These are phyloP conservation scores for Rhabdomys dilectus DNA, from an alignment of 2,113 vertebrate species.

Conservation along the genomic window DNA sequence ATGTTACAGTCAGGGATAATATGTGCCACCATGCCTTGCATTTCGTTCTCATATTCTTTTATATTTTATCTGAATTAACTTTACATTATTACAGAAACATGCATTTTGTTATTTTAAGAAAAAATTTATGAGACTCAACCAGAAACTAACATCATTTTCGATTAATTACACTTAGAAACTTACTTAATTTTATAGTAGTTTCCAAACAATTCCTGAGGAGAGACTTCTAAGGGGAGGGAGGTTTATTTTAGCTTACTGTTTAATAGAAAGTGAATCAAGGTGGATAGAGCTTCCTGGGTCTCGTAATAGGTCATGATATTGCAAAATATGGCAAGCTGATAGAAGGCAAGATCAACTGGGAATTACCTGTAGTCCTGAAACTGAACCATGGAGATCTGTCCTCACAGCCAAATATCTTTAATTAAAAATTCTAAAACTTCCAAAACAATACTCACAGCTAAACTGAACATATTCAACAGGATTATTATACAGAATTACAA, in stretches of 20 bases:
- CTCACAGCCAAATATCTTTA: too few relatives aligned
- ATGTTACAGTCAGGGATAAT: neutral
- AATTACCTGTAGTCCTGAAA: neutral
- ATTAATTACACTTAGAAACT: neutral
- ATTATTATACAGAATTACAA: neutral
- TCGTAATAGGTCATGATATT: too few relatives aligned
- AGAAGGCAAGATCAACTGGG: fast-evolving
- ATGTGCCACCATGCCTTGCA: neutral
- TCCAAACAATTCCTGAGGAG: neutral
- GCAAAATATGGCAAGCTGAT: too few relatives aligned
- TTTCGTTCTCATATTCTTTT: neutral
- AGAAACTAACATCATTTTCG: neutral
- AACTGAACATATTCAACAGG: neutral
- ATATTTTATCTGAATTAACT: neutral
- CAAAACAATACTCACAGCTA: neutral
- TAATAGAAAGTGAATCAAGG: fast-evolving
- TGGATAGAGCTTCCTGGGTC: neutral
- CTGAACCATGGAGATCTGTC: too few relatives aligned
- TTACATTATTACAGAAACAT: neutral
- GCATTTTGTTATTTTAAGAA: neutral
- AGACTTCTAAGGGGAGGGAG: fast-evolving
- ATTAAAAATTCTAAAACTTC: neutral
- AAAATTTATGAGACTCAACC: neutral
- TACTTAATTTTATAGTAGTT: neutral
- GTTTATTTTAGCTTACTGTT: neutral